Base-by-base conservation (phyloP, 2,888 invertebrate genomes). In the Andrena camellia region DNA sequence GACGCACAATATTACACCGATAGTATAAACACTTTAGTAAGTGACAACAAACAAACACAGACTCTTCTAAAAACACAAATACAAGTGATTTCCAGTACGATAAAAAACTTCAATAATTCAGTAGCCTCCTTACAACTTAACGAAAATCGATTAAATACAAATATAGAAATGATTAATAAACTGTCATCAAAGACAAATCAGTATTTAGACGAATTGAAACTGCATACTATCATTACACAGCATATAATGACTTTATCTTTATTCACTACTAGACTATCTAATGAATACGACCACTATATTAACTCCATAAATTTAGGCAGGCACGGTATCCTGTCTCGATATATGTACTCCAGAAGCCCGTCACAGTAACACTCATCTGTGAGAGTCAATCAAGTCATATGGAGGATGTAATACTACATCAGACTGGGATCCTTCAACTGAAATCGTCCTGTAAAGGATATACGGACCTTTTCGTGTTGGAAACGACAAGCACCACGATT, bases 1-100 rank as follows among this genome's bases (percentile, higher is more conserved):
- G 33, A 79, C 73, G 31, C 67, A 42, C 23, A 85, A 60, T 62
- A 83, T 5, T 78, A 67, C 63, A 31, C 77, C 72, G 10, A 85
- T 63, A 8, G 76, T 0, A 68, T 68, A 4, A 13, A 52, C 2
- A 13, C 23, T 2, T 23, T 68, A 23, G 2, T 68, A 54, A 68
- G 20, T 13, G 26, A 69, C 8, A 48, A 71, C n/a, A 71, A 42
- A 48, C 70, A 77, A 71, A 77, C 70, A 0, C 78, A 78, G 48
- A 77, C 77, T 23, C 52, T 77, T 8, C 26, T 77, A 31, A 70
- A 77, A 54, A 63, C 70, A 1, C 70, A 77, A 2, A 59, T 66
- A 42, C 71, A 71, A 42, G 42, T 66, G n/a, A 64, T 78, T 50
- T 78, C 60, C 17, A 77, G 77, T 20, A 77, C 70, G 1, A 77